A percentile compares a stretch with the other conserved stretches of the same genome.
phyloP scores from a whole-genome alignment of 2,888 invertebrate genomes.

The Drosophila colorata region DNA sequence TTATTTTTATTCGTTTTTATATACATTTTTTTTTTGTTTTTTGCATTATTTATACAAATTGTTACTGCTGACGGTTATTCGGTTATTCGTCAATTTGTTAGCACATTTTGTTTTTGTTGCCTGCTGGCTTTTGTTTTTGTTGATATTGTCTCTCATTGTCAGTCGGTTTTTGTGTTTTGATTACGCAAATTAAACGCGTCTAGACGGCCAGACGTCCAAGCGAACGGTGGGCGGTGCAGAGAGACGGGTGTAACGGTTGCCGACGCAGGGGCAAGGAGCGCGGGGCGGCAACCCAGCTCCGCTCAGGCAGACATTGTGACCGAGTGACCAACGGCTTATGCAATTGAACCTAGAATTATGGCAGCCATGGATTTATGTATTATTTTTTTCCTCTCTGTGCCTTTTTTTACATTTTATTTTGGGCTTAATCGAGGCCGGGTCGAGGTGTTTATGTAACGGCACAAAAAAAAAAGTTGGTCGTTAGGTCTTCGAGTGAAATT shows the following conservation, averaged over 20 bases:
- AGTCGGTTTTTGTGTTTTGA: constrained; percentile 71
- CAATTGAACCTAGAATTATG: constrained; percentile 57
- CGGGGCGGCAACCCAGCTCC: neutral
- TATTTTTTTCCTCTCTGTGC: neutral
- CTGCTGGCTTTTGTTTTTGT: constrained; percentile 30
- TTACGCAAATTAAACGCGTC: constrained; percentile 80
- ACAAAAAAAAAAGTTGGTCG: constrained; percentile 6
- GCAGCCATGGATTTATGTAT: constrained; percentile 27
- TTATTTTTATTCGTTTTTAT: neutral
- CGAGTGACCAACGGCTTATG: constrained; percentile 61
- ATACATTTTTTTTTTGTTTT: constrained; percentile 17
- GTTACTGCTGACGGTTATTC: constrained; percentile 59
- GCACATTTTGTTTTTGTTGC: constrained; percentile 42
- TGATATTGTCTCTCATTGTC: constrained; percentile 62
- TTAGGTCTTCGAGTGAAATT: constrained; percentile 22
- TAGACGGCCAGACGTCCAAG: constrained; percentile 66
- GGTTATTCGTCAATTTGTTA: constrained; percentile 49
- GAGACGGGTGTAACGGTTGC: constrained; percentile 1
- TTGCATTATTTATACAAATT: constrained; percentile 72
- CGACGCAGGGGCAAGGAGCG: neutral
- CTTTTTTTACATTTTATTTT: constrained; percentile 4
- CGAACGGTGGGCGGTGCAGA: constrained; percentile 29
- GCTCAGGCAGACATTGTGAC: constrained; percentile 43
- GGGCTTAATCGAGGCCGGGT: constrained; percentile 20
- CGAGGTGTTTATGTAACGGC: constrained; percentile 42